Percentiles rank a stretch among this genome's conserved stretches.
These are phyloP conservation scores for Sarcophaga subvicina DNA, from an alignment of 2,888 invertebrate genomes.

Conservation along the genomic window DNA sequence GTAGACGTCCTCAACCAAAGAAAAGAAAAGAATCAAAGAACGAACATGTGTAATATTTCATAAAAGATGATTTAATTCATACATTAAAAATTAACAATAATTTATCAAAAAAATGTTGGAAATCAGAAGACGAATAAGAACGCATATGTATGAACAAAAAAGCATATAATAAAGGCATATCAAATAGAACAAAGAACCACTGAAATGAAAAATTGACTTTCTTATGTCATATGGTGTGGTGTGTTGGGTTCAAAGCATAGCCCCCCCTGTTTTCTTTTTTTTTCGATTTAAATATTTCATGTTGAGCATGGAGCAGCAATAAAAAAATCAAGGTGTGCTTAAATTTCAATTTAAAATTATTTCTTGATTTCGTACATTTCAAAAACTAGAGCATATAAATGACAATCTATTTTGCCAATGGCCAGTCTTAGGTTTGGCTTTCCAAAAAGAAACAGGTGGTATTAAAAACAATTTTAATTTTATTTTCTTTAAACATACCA, in stretches of 20 bases:
- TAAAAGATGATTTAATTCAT: conserved; percentile 69
- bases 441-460: not conserved
- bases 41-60: conserved; percentile 65
- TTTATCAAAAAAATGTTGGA: conserved; percentile 48
- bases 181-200: conserved; percentile 16
- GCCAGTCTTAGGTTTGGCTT: not conserved
- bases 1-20: not conserved
- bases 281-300: not conserved
- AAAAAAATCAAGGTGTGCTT: conserved; percentile 17
- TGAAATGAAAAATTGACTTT: not conserved
- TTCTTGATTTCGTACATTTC: not conserved
- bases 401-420: conserved; percentile 8
- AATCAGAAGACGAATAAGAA: not conserved
- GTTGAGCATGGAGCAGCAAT: not conserved
- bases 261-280: not conserved
- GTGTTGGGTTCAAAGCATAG: not conserved
- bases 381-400: conserved; percentile 34
- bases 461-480: conserved; percentile 5
- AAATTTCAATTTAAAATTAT: conserved; percentile 3
- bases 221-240: not conserved
- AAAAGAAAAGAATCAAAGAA: conserved; percentile 21
- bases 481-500: conserved; percentile 10
- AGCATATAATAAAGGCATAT: not conserved
- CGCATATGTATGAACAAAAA: not conserved
- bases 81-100: conserved; percentile 64